A percentile compares a stretch with the other conserved stretches of the same genome.
Evolutionary conservation across 2,797 vertebrate species (phyloP).

Genomic region (Hippocampus kuda): DNA sequence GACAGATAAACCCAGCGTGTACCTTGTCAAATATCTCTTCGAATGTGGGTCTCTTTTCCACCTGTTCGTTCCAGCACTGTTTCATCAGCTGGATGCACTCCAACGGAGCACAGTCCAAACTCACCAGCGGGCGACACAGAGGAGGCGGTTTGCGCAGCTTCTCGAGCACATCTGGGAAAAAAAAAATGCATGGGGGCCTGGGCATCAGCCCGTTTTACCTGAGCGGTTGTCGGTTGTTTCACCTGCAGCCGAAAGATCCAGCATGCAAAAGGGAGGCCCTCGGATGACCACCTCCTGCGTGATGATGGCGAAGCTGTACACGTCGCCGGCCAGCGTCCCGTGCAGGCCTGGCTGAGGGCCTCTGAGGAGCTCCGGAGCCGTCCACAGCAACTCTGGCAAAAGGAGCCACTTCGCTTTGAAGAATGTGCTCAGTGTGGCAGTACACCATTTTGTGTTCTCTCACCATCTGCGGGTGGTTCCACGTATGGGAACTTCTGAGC

Average conservation of each 20-base stretch:
- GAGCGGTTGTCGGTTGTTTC: background rate
- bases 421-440: background rate
- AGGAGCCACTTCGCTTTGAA: background rate
- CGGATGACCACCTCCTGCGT: slow-evolving; percentile 71
- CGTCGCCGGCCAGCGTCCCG: slow-evolving; percentile 52
- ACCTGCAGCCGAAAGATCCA: slow-evolving; percentile 61
- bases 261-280: slow-evolving; percentile 69
- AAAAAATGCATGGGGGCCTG: background rate
- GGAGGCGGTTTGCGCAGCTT: slow-evolving; percentile 75
- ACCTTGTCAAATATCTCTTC: slow-evolving; percentile 84
- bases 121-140: slow-evolving; percentile 73
- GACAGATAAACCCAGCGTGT: too few species aligned
- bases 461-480: slow-evolving; percentile 57
- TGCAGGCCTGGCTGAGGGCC: slow-evolving; percentile 37
- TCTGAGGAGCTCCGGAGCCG: slow-evolving; percentile 69
- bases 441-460: background rate
- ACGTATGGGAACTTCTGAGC: slow-evolving; percentile 56
- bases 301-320: slow-evolving; percentile 73
- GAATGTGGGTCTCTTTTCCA: slow-evolving; percentile 72
- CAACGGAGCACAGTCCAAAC: slow-evolving; percentile 70
- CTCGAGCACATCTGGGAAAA: slow-evolving; percentile 71
- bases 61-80: slow-evolving; percentile 80
- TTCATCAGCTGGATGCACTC: slow-evolving; percentile 87
- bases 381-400: slow-evolving; percentile 67
- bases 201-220: background rate